Evolutionary conservation across 2,113 vertebrate genomes (phyloP), one percentile per base, ranked within the genome.

Genomic region (Hyperoodon ampullatus): DNA sequence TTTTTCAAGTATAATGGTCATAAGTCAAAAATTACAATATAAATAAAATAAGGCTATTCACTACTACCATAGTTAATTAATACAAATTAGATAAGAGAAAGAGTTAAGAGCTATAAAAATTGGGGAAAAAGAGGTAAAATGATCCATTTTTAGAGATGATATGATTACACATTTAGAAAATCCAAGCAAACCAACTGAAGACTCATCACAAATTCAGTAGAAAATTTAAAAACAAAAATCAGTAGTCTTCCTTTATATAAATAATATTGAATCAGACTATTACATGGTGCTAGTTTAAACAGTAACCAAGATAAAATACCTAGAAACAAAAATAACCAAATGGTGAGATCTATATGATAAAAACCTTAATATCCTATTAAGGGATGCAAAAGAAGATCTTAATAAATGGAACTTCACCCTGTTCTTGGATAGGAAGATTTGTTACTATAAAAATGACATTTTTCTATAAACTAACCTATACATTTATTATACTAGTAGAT

Each of bases 241-340:
- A 66, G 65, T 66, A 66, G 65, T 66, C 30, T 66, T 66, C 63
- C 28, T 66, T 66, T 35, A 85, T n/a, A 72, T 28, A 77, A 77
- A 50, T 86, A 80, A 74, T 28, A 44, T 50, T 68, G 66, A 87
- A 55, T 58, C 81, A 66, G 68, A 93, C 72, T 68, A 75, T 30
- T 39, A 82, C 3, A 42, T 26, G 47, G 66, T 42, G 24, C 24
- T 28, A 83, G 53, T 92, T 94, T 70, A 96, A 83, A 63, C 21
- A 77, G 28, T 24, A 92, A 84, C 30, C 58, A 77, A 70, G 33
- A 70, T 16, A 90, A 94, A 74, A 26, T 72, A 60, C 14, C 47
- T 75, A 87, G 72, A 90, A 85, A 90, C 81, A 66, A 92, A 55
- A 14, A 63, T 71, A 66, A 84, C 21, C 33, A 82, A 82, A 91